phyloP scores from a whole-genome alignment of 1,140 invertebrate genomes.

The Tigriopus japonicus region DNA sequence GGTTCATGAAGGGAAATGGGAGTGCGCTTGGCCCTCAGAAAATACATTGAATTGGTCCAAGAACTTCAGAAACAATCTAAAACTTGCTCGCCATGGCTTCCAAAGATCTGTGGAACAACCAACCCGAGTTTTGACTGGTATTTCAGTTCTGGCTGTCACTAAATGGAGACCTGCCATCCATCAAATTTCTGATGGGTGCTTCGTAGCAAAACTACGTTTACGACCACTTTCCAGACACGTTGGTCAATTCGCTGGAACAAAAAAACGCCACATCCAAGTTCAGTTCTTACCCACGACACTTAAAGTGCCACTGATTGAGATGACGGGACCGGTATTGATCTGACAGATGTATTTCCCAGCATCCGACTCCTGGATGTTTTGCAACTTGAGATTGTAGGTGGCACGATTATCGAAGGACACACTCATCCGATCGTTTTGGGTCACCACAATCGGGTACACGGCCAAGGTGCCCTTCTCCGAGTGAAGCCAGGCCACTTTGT shows the following conservation, averaged over 20 bases:
- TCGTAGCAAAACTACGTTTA: background rate
- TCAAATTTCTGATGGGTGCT: background rate
- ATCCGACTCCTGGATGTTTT: slow-evolving; percentile 18
- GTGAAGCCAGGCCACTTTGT: slow-evolving; percentile 22
- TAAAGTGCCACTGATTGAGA: slow-evolving; percentile 7
- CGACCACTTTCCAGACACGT: background rate
- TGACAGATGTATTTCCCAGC: slow-evolving; percentile 20
- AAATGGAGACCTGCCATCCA: background rate
- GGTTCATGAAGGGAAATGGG: background rate
- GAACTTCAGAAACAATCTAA: background rate
- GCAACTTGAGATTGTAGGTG: slow-evolving; percentile 17
- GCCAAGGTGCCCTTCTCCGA: slow-evolving; percentile 20
- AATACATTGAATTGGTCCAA: background rate
- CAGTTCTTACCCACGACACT: background rate
- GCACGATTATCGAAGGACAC: slow-evolving; percentile 15
- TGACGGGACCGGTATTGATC: slow-evolving; percentile 11
- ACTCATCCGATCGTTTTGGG: slow-evolving; percentile 18
- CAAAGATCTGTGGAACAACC: background rate
- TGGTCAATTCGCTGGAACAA: background rate
- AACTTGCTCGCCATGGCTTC: background rate
- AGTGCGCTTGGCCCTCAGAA: background rate
- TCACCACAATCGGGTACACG: slow-evolving; percentile 20
- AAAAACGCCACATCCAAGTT: background rate
- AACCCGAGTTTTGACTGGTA: background rate
- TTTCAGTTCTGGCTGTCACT: background rate